Evolutionary conservation across 2,113 vertebrate genomes (phyloP).

Genomic region (Ivindomyrus marchei): DNA sequence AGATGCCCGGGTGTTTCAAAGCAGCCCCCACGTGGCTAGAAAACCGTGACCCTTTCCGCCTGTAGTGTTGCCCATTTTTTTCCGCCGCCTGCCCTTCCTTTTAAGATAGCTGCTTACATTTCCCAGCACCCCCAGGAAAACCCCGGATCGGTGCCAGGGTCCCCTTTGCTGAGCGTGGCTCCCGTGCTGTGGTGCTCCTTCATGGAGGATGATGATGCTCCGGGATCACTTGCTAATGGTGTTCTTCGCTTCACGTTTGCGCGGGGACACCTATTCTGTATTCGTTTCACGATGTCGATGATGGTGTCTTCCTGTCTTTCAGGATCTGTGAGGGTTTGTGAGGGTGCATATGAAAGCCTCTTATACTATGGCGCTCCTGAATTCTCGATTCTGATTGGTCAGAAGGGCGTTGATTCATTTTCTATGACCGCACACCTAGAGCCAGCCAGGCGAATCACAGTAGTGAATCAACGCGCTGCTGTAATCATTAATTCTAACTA

Average conservation of each 20-base stretch:
- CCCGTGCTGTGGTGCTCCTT: not conserved
- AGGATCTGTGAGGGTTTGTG: not conserved
- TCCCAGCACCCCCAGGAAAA: not conserved
- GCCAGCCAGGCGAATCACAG: not conserved
- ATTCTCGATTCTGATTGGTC: not conserved
- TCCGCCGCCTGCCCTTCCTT: too few relatives aligned
- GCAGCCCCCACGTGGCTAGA: not conserved
- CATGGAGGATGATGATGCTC: not conserved
- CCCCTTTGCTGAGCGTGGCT: not conserved
- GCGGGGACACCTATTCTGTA: not conserved
- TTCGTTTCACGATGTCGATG: not conserved
- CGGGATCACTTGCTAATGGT: not conserved
- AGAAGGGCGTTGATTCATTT: not conserved
- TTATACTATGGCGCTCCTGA: not conserved
- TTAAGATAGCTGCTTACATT: not conserved
- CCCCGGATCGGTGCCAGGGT: not conserved
- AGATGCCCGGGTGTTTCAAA: slow-evolving; percentile 1
- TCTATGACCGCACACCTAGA: not conserved
- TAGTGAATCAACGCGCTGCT: not conserved
- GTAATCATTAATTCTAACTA: not conserved
- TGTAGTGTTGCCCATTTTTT: not conserved
- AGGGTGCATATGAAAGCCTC: not conserved
- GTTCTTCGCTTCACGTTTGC: not conserved
- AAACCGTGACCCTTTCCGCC: not conserved
- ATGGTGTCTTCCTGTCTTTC: not conserved